A percentile compares a stretch with the other conserved stretches of the same genome.
These are phyloP conservation scores for Drosophila kanapiae DNA, from an alignment of 1,140 invertebrate genomes.

Conservation along the genomic window DNA sequence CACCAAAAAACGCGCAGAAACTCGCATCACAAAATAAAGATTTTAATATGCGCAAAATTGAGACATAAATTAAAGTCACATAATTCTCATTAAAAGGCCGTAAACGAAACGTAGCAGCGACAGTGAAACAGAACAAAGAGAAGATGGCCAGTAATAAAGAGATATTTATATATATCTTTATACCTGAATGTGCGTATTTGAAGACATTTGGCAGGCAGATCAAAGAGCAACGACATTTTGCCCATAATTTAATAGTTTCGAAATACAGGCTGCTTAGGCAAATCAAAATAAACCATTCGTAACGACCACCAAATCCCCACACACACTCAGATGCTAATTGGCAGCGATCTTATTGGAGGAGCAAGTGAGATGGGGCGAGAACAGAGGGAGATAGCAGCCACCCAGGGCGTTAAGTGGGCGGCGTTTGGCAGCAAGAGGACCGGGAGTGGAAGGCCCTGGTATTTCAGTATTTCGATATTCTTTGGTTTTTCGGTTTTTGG, in stretches of 20 bases:
- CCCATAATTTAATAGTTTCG: conserved; percentile 83
- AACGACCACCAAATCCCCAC: conserved; percentile 36
- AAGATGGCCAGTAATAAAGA: conserved; percentile 41
- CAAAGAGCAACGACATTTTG: conserved; percentile 77
- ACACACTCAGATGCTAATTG: conserved; percentile 66
- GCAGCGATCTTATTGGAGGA: conserved; percentile 47
- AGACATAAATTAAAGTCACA: conserved; percentile 82
- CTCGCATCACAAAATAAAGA: conserved; percentile 50
- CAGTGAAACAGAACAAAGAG: conserved; percentile 30
- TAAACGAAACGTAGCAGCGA: conserved; percentile 48
- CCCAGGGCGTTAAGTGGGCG: conserved; percentile 76
- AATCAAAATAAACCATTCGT: conserved; percentile 74
- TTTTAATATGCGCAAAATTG: conserved; percentile 82
- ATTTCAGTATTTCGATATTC: not conserved
- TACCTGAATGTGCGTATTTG: conserved; percentile 8
- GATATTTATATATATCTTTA: conserved; percentile 7
- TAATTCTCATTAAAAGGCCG: conserved; percentile 82
- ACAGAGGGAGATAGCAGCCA: conserved; percentile 42
- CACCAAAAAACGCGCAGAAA: not conserved
- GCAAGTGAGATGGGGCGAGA: conserved; percentile 5
- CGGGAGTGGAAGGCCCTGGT: conserved; percentile 11
- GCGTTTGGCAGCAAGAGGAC: conserved; percentile 34
- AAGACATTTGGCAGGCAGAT: conserved; percentile 70
- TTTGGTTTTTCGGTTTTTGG: conserved; percentile 40
- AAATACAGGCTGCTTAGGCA: conserved; percentile 72